phyloP scores from a whole-genome alignment of 92 coral and sea anemone species.

The Parazoanthus atlanticus region DNA sequence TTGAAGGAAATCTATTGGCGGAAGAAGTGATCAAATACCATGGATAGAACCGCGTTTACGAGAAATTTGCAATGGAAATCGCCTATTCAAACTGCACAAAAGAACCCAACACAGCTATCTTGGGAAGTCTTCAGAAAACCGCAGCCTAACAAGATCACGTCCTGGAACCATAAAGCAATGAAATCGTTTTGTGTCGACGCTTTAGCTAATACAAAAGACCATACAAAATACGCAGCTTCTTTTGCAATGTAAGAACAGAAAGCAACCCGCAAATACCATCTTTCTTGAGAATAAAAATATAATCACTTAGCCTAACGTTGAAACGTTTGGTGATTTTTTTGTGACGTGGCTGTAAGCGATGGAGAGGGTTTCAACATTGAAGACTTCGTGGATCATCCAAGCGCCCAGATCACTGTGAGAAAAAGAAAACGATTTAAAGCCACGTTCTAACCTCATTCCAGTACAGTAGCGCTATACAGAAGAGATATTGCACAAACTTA shows the following conservation, averaged over 20 bases:
- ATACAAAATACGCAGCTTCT: too few species aligned
- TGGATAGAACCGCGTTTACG: too few species aligned
- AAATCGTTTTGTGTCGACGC: too few species aligned
- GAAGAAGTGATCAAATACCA: too few species aligned
- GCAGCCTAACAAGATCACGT: too few species aligned
- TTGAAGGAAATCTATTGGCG: too few species aligned
- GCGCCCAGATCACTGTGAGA: slow-evolving; percentile 34
- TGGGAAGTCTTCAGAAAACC: too few species aligned
- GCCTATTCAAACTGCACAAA: too few species aligned
- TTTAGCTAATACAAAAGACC: slow-evolving; percentile 46
- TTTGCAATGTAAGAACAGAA: too few species aligned
- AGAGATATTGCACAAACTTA: slow-evolving; percentile 30
- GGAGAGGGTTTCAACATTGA: slow-evolving; percentile 3
- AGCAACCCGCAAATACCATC: background rate
- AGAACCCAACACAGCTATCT: too few species aligned
- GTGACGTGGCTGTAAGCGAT: slow-evolving; percentile 50
- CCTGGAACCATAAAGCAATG: too few species aligned
- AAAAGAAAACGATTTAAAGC: background rate
- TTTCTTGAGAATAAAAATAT: background rate
- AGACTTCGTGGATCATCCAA: slow-evolving; percentile 57
- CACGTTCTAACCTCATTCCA: background rate
- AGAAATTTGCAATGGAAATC: too few species aligned
- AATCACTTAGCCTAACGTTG: slow-evolving; percentile 37
- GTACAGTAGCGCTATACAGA: background rate
- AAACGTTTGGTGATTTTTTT: slow-evolving; percentile 47